Base-by-base conservation (phyloP, 2,113 vertebrate species). In the Junco hyemalis region DNA sequence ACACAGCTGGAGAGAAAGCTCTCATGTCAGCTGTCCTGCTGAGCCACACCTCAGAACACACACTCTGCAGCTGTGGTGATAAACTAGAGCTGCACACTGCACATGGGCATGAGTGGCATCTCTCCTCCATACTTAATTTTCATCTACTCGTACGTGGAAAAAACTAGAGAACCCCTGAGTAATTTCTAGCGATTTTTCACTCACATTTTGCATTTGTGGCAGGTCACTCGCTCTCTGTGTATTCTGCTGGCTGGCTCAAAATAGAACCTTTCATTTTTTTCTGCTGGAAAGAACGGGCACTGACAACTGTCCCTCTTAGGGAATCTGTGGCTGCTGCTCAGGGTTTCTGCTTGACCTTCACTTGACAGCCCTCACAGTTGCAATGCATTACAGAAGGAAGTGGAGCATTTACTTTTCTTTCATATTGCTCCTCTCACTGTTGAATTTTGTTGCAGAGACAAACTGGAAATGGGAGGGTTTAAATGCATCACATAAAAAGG, bases 271-370 rank as follows among this genome's bases (percentile, higher is more conserved):
- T 95, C 59, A 48, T 74, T 84, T 88, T 81, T 86, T 90, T 44
- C 54, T 83, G 76, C 74, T 64, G 78, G 56, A 84, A 88, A 84
- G 77, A 89, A 78, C 2, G 4, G 61, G 54, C 50, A 38, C 50
- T 87, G 87, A 71, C 66, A 80, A 93, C 51, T 88, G 92, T 86
- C 93, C 72, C 79, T 95, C 73, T 92, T 8, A 81, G 81, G 85
- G 82, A 86, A 71, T 74, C 56, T 82, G 60, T 71, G 82, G 31
- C 64, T 77, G 21, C 69, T 85, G 74, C 81, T 93, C 80, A 68
- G 76, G 56, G 64, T 54, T 96, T 71, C 82, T 94, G 68, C 79
- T 65, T 92, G 90, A 86, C 94, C 92, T 96, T 96, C 79, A 20
- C 64, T 90, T 82, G 92, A 86, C 90, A 95, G 56, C 22, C 42